A percentile compares a stretch with the other conserved stretches of the same genome.
Conservation (phyloP, 1,140 invertebrate species). For the Melipona quadrifasciata region DNA sequence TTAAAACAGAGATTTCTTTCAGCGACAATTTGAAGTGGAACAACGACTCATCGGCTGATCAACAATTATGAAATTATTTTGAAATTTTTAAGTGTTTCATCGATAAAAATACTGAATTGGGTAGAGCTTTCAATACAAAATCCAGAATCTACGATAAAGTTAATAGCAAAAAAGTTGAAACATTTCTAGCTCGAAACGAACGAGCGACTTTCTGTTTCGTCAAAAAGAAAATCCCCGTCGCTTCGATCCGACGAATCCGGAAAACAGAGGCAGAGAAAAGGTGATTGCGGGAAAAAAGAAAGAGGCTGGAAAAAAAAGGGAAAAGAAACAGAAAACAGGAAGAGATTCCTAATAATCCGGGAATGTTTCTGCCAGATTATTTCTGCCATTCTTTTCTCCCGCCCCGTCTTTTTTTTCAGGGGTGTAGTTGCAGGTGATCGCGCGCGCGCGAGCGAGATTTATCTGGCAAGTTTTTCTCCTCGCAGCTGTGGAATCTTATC, state of each 20-base stretch:
- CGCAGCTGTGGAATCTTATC: constrained; percentile 73
- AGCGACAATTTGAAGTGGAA: too few species aligned
- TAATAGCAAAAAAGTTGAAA: too few species aligned
- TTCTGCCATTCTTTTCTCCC: constrained; percentile 22
- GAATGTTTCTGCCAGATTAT: constrained; percentile 47
- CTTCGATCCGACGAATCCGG: not conserved
- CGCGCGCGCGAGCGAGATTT: constrained; percentile 71
- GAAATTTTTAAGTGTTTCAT: too few species aligned
- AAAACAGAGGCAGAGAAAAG: not conserved
- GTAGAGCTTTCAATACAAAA: too few species aligned
- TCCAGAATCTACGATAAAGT: too few species aligned
- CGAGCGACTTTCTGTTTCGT: not conserved
- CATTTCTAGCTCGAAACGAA: not conserved
- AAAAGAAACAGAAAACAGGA: not conserved
- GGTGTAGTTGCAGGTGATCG: constrained; percentile 19
- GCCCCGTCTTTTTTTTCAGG: constrained; percentile 39
- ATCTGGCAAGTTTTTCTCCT: constrained; percentile 76
- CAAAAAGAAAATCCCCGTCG: not conserved
- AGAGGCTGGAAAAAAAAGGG: not conserved
- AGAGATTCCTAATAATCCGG: constrained; percentile 34
- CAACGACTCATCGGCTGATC: too few species aligned
- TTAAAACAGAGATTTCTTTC: too few species aligned
- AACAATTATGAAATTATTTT: too few species aligned
- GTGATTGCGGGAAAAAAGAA: constrained; percentile 25
- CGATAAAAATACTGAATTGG: too few species aligned